Base-by-base conservation (phyloP, 2,113 vertebrate genomes). In the Platanista minor region DNA sequence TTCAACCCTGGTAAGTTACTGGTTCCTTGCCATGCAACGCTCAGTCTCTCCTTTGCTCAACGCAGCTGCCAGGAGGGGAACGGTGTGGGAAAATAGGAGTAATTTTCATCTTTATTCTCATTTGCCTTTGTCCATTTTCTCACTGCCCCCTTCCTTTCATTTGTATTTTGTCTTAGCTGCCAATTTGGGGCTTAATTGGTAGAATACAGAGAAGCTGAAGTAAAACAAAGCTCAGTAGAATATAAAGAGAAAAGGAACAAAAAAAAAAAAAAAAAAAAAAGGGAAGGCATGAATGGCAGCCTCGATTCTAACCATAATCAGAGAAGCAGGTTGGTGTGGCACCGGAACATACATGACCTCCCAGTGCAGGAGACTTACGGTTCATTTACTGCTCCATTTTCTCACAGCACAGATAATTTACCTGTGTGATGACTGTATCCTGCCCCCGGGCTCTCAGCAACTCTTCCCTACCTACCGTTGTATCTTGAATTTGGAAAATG, bases 91-190 rank as follows among this genome's bases (percentile, higher is more conserved):
- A 78, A 52, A 78, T 54, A 91, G 27, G 39, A 85, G 39, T 54
- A 84, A 66, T 94, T 91, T 95, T 93, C 91, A 95, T 66, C 71
- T 85, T 84, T 57, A 81, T 85, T 94, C 49, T 82, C 46, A 78
- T 91, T 78, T 78, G 57, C 61, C 67, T 97, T 86, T 84, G 67
- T 86, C 91, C 64, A 52, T 43, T 75, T 95, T 43, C 85, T 94
- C 41, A 78, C 66, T 1, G 2, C 29, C 12, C 8, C 77, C 72
- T 83, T 86, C 23, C 62, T 96, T 94, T 96, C 94, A 66, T 89
- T 96, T 93, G 49, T 96, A 90, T 93, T 91, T 96, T 97, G 62
- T 89, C 87, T 96, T 93, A 80, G 83, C 86, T 91, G 69, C 49
- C 91, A 91, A 92, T 80, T 95, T 90, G 0, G 31, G 80, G 62